A percentile compares a stretch with the other conserved stretches of the same genome.
phyloP scores from a whole-genome alignment of 2,888 invertebrate species.

The Resseliella maxima region DNA sequence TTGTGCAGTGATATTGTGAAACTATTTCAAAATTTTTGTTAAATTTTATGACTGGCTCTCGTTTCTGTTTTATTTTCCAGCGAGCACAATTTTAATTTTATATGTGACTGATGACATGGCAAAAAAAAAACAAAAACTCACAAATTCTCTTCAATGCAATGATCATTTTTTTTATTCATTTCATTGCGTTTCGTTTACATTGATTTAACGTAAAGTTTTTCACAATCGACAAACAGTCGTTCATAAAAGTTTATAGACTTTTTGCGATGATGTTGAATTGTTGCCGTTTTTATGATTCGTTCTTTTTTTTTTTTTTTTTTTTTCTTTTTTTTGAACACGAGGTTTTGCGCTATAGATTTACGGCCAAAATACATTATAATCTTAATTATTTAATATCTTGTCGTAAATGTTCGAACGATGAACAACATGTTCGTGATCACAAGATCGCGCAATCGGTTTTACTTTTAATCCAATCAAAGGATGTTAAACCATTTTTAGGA shows the following conservation, averaged over 20 bases:
- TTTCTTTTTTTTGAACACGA: too few species aligned
- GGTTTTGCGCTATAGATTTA: conserved; percentile 22
- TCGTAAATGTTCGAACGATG: not conserved
- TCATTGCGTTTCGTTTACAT: not conserved
- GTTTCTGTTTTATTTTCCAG: not conserved
- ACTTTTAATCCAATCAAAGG: not conserved
- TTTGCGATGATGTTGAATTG: conserved; percentile 23
- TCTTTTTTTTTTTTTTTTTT: not conserved
- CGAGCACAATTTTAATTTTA: not conserved
- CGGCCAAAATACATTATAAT: conserved; percentile 8
- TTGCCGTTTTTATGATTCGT: conserved; percentile 7
- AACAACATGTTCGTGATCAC: not conserved
- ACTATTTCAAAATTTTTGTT: not conserved
- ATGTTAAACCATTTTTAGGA: not conserved
- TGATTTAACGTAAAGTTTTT: not conserved
- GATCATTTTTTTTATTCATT: not conserved
- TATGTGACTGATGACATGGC: not conserved
- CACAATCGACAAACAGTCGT: not conserved
- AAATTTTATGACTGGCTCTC: not conserved
- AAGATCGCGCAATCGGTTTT: not conserved
- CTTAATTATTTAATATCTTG: conserved; percentile 23
- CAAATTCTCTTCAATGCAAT: not conserved
- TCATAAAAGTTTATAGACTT: conserved; percentile 32
- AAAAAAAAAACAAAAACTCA: not conserved
- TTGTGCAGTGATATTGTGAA: not conserved